These are phyloP conservation scores for zebrafish (Danio rerio) DNA, from an alignment of 2,113 vertebrate species.

Conservation along the genomic window GRCz12tu NC_133182.1:78938501-78939000, in stretches of 20 bases:
- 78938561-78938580: background rate
- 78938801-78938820: background rate
- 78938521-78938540: conserved; percentile 2
- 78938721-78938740: background rate
- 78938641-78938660: conserved; percentile 9
- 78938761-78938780: conserved; percentile 43
- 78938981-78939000: background rate
- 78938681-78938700: background rate
- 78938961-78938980: background rate
- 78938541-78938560: conserved; percentile 19
- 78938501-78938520: conserved; percentile 15
- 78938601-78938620: conserved; percentile 26
- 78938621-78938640: conserved; percentile 24
- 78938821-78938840: background rate
- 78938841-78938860: background rate
- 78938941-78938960: background rate
- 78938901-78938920: background rate
- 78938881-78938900: background rate
- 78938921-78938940: background rate
- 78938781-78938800: conserved; percentile 37
- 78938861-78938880: background rate
- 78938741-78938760: conserved; percentile 20
- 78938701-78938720: background rate
- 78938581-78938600: background rate
- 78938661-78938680: conserved; percentile 1